Evolutionary conservation across 2,113 vertebrate genomes (phyloP).

Genomic region (Panurus biarmicus): DNA sequence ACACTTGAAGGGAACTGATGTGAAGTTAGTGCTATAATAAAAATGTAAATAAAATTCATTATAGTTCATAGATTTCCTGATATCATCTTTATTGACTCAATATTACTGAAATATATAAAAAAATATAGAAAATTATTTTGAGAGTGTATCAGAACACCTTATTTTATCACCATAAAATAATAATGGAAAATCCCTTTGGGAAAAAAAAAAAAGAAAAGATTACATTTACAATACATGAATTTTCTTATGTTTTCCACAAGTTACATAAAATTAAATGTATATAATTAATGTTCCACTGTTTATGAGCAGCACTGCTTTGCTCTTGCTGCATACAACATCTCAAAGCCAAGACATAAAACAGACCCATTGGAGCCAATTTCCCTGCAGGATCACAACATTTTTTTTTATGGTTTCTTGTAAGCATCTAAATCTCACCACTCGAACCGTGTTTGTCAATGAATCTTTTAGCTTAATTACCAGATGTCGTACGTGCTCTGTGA

Average conservation of each 20-base stretch:
- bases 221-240: neutral
- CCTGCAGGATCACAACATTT: slow-evolving; percentile 11
- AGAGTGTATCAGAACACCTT: neutral
- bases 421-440: neutral
- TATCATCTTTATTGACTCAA: slow-evolving; percentile 20
- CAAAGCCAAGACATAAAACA: neutral
- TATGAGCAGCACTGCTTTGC: slow-evolving; percentile 4
- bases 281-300: slow-evolving; percentile 39
- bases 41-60: slow-evolving; percentile 63
- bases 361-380: slow-evolving; percentile 22
- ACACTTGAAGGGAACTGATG: slow-evolving; percentile 39
- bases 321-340: neutral
- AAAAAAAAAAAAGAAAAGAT: neutral
- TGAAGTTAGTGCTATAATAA: slow-evolving; percentile 47
- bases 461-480: slow-evolving; percentile 45
- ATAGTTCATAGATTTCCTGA: slow-evolving; percentile 29
- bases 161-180: slow-evolving; percentile 39
- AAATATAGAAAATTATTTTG: slow-evolving; percentile 28
- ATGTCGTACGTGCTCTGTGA: neutral
- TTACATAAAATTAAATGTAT: slow-evolving; percentile 43
- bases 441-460: slow-evolving; percentile 35
- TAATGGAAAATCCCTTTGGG: slow-evolving; percentile 9
- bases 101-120: slow-evolving; percentile 3
- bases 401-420: slow-evolving; percentile 47
- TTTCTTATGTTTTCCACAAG: neutral